Evolutionary conservation across 2,888 invertebrate species (phyloP), one percentile per base, ranked within the genome.

Genomic region (Pharmacophagus antenor): DNA sequence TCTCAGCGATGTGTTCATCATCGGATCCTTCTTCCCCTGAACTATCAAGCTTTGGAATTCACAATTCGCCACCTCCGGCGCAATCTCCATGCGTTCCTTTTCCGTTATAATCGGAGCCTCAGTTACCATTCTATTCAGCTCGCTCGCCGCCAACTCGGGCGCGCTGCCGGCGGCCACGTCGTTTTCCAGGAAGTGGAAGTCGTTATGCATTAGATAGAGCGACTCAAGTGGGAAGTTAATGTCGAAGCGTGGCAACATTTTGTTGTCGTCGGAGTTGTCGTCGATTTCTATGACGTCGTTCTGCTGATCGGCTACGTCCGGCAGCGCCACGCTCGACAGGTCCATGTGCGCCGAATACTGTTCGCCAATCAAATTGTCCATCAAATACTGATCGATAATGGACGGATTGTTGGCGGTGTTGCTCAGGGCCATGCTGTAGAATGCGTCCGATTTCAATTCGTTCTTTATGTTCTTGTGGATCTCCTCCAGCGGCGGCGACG

Each of bases 211-310:
- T 18, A 88, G 72, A 56, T 87, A 89, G 7, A 89, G 63, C 20
- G 87, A 84, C 59, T 89, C 89, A 2, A 88, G 64, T 0, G 87
- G 87, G 58, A 84, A 88, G 62, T 86, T 88, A 77, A 88, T 88
- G 52, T 89, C 89, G 50, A 83, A 82, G 0, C 88, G 77, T 5
- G 87, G 86, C 53, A 89, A 66, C 1, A 88, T 69, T 64, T 90
- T 90, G 54, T 79, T 88, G 61, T 90, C 90, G 31, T 90, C 89
- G 0, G 90, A 90, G 65, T 88, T 90, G 59, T 90, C 90, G 49
- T 90, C 90, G 17, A 90, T 90, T 69, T 90, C 90, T 59, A 90
- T 90, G 1, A 90, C 85, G 56, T 89, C 89, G 42, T 78, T 86
- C 64, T 86, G 85, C 22, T 82, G 82, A 51, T 74, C 84, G 0